Conservation (phyloP, 2,797 vertebrate genomes). For the Enteromius viviparus region DNA sequence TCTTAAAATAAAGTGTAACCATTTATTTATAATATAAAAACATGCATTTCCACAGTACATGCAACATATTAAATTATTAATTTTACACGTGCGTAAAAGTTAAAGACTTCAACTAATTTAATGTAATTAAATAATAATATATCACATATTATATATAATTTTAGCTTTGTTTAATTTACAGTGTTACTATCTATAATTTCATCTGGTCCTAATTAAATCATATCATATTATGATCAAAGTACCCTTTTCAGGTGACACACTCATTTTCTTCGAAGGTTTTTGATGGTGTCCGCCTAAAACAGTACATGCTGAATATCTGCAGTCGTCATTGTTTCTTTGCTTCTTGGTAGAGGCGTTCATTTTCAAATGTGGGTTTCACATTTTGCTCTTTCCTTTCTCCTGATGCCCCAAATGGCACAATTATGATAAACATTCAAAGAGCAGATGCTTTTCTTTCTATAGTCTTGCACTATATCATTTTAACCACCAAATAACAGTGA, state of each 20-base stretch:
- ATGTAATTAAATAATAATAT: too few relatives aligned
- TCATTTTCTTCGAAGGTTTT: neutral
- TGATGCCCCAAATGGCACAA: conserved; percentile 7
- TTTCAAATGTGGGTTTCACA: conserved; percentile 4
- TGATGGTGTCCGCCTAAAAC: neutral
- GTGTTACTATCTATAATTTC: neutral
- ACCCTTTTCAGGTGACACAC: neutral
- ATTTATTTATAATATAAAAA: neutral
- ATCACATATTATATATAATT: too few relatives aligned
- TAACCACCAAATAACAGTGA: conserved; percentile 26
- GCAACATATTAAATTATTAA: neutral
- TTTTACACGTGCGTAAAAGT: neutral
- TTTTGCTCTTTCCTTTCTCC: neutral
- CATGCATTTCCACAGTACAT: neutral
- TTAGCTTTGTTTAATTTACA: neutral
- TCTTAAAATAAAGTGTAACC: too few relatives aligned
- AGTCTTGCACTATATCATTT: neutral
- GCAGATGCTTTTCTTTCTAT: conserved; percentile 11
- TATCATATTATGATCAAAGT: neutral
- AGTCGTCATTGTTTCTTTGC: neutral
- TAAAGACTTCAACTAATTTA: too few relatives aligned
- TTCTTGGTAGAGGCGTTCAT: neutral
- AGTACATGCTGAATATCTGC: neutral
- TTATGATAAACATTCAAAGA: conserved; percentile 16
- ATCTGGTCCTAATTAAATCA: neutral